Percentiles rank a stretch among this genome's conserved stretches.
Conservation (phyloP, 2,888 invertebrate genomes). For the Diplolepis rosae region DNA sequence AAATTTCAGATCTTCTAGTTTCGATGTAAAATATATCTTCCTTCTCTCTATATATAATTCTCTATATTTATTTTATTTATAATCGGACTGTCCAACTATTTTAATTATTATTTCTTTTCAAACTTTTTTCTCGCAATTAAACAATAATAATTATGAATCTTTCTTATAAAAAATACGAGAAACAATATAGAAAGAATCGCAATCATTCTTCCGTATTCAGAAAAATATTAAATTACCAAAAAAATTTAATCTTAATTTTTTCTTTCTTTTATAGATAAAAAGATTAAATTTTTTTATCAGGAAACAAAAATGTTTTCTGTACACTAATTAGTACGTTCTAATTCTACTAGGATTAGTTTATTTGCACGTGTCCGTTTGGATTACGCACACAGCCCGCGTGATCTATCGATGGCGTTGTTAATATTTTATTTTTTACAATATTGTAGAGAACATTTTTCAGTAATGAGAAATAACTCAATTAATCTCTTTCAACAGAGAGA, state of each 20-base stretch:
- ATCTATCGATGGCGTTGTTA: conserved; percentile 26
- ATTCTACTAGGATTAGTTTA: conserved; percentile 43
- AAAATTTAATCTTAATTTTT: background rate
- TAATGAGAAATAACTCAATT: conserved; percentile 8
- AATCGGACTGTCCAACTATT: conserved; percentile 37
- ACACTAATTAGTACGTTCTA: conserved; percentile 42
- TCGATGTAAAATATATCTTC: conserved; percentile 49
- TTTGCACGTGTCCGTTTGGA: conserved; percentile 26
- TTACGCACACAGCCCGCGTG: conserved; percentile 26
- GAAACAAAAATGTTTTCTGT: conserved; percentile 34
- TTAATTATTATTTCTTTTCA: conserved; percentile 5
- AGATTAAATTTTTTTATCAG: background rate
- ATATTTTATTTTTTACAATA: conserved; percentile 13
- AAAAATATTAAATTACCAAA: background rate
- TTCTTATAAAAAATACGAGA: conserved; percentile 2
- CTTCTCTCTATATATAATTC: conserved; percentile 42
- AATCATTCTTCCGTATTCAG: background rate
- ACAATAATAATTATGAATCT: background rate
- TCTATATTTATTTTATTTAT: conserved; percentile 43
- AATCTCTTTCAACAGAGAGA: background rate
- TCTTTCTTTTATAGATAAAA: background rate
- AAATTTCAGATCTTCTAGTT: conserved; percentile 35
- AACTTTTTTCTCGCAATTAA: conserved; percentile 13
- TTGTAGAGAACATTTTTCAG: background rate
- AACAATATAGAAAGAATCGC: background rate